Conservation (phyloP, 2,888 invertebrate species). For the Ormyrus labotus region DNA sequence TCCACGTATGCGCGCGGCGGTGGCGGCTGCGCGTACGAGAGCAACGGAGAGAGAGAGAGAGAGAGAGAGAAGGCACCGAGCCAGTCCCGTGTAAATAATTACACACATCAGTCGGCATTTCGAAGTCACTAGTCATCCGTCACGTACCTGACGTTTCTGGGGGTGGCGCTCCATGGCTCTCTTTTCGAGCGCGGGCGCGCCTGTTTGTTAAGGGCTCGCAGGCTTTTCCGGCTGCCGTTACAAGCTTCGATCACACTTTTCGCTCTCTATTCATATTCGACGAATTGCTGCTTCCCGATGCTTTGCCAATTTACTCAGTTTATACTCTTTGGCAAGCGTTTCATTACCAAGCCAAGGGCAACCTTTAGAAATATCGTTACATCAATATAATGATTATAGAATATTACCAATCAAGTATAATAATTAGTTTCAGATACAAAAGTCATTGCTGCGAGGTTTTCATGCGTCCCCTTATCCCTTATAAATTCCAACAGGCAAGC, state of each 20-base stretch:
- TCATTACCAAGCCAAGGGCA: too few relatives aligned
- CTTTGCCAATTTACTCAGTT: too few relatives aligned
- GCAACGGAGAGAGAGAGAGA: constrained; percentile 12
- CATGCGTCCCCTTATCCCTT: not conserved
- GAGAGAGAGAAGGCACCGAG: constrained; percentile 16
- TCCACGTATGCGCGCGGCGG: constrained; percentile 58
- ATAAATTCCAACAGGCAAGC: not conserved
- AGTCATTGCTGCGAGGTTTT: not conserved
- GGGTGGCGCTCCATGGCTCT: not conserved
- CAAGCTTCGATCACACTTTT: not conserved
- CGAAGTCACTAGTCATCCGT: constrained; percentile 58
- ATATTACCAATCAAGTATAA: too few relatives aligned
- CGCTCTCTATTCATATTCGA: not conserved
- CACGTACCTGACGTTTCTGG: constrained; percentile 46
- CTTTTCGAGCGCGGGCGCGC: not conserved
- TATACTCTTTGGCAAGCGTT: too few relatives aligned
- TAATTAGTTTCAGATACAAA: not conserved
- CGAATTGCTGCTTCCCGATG: too few relatives aligned
- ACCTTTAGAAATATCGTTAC: too few relatives aligned
- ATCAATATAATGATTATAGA: too few relatives aligned
- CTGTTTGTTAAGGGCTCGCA: constrained; percentile 43
- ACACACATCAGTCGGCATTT: constrained; percentile 53
- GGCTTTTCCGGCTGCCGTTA: constrained; percentile 4
- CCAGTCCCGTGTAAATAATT: constrained; percentile 59
- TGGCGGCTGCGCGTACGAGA: constrained; percentile 3